These are phyloP conservation scores for Rhopalosiphum padi DNA, from an alignment of 1,140 invertebrate species.

Conservation along the genomic window DNA sequence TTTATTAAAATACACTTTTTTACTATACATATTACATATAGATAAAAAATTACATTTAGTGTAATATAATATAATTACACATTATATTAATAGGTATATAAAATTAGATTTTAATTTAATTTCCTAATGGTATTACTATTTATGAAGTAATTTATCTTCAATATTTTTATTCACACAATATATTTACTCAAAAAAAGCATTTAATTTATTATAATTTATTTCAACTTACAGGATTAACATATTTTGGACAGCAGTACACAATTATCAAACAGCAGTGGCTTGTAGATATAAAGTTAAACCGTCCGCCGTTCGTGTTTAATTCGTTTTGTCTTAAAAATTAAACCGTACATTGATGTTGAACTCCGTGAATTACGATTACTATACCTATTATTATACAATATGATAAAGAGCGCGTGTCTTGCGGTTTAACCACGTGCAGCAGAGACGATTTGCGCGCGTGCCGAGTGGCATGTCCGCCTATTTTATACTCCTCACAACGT, in stretches of 20 bases:
- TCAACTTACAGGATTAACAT: background rate
- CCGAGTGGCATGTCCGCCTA: background rate
- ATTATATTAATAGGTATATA: background rate
- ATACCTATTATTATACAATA: background rate
- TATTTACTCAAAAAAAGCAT: background rate
- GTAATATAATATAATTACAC: background rate
- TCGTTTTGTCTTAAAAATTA: background rate
- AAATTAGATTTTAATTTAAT: constrained; percentile 3
- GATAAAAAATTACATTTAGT: background rate
- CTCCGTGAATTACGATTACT: background rate
- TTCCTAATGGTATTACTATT: background rate
- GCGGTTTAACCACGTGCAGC: background rate
- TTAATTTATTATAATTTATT: background rate
- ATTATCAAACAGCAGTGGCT: background rate
- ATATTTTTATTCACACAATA: background rate
- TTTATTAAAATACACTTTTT: background rate
- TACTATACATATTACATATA: too few relatives aligned
- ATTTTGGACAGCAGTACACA: background rate
- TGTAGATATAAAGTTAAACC: background rate
- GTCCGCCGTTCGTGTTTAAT: background rate
- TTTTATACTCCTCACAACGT: background rate
- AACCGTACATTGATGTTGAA: background rate
- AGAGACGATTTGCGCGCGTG: background rate
- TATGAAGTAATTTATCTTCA: background rate
- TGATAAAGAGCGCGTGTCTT: background rate